A percentile compares a stretch with the other conserved stretches of the same genome.
Evolutionary conservation across 2,888 invertebrate species (phyloP).

Genomic region (Andrena camellia): DNA sequence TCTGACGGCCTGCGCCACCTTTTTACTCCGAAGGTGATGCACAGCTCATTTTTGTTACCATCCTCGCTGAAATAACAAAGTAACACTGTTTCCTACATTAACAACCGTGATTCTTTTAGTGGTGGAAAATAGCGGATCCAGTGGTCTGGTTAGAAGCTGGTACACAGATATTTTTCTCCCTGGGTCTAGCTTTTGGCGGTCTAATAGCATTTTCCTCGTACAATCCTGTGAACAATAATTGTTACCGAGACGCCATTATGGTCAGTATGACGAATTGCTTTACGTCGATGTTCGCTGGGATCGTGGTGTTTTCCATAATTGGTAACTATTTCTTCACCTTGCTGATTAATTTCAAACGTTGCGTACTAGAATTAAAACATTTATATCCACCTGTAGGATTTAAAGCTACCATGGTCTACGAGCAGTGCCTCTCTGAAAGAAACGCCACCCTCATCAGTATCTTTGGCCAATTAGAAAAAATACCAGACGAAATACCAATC

Average conservation of each 20-base stretch:
- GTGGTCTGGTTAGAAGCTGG: conserved; percentile 99
- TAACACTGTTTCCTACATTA: not conserved
- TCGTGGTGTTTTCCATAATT: conserved; percentile 97
- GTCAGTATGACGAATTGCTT: conserved; percentile 97
- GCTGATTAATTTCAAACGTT: not conserved
- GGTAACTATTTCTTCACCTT: conserved; percentile 84
- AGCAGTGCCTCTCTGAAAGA: conserved; percentile 89
- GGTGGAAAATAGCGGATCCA: conserved; percentile 96
- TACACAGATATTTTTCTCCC: conserved; percentile 98
- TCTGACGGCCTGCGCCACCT: conserved; percentile 94
- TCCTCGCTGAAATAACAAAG: not conserved
- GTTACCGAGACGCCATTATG: conserved; percentile 96
- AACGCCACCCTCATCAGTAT: conserved; percentile 88
- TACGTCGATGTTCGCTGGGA: conserved; percentile 98
- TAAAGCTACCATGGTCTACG: conserved; percentile 94
- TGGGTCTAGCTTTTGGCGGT: conserved; percentile 98
- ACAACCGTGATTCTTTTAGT: conserved; percentile 85
- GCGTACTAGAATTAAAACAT: not conserved
- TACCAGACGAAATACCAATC: conserved; percentile 87
- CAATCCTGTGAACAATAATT: conserved; percentile 98
- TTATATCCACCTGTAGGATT: conserved; percentile 87
- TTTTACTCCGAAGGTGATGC: conserved; percentile 92
- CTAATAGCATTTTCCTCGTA: conserved; percentile 98
- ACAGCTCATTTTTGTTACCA: not conserved
- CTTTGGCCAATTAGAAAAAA: conserved; percentile 86